Conservation (phyloP, 2,113 vertebrate species). For the Phainopepla nitens region DNA sequence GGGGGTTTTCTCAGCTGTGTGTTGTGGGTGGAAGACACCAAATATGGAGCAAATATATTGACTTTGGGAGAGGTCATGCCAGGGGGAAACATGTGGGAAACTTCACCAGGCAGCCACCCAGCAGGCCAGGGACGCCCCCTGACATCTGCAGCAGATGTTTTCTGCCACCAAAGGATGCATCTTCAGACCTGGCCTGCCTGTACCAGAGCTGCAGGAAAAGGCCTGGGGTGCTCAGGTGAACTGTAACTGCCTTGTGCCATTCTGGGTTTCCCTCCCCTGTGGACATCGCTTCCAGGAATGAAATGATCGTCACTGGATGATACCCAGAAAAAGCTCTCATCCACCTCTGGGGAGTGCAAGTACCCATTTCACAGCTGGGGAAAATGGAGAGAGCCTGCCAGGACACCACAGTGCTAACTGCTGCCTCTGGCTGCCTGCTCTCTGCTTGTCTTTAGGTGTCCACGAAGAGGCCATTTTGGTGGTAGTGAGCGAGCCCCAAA, state of each 20-base stretch:
- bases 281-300: neutral
- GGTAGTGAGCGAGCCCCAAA: neutral
- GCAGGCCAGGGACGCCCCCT: neutral
- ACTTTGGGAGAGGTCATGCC: neutral
- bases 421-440: neutral
- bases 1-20: neutral
- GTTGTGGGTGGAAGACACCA: neutral
- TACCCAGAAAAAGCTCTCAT: neutral
- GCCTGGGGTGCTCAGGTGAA: neutral
- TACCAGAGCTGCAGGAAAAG: neutral
- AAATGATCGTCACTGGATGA: neutral
- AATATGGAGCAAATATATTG: neutral
- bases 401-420: neutral
- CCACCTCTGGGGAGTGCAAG: neutral
- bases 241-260: accelerated
- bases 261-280: neutral
- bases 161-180: neutral
- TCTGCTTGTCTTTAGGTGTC: neutral
- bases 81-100: accelerated
- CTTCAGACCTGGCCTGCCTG: neutral
- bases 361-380: neutral
- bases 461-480: neutral
- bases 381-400: neutral
- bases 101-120: neutral
- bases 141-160: neutral